phyloP scores from a whole-genome alignment of 2,113 vertebrate species.

The Myxocyprinus asiaticus region DNA sequence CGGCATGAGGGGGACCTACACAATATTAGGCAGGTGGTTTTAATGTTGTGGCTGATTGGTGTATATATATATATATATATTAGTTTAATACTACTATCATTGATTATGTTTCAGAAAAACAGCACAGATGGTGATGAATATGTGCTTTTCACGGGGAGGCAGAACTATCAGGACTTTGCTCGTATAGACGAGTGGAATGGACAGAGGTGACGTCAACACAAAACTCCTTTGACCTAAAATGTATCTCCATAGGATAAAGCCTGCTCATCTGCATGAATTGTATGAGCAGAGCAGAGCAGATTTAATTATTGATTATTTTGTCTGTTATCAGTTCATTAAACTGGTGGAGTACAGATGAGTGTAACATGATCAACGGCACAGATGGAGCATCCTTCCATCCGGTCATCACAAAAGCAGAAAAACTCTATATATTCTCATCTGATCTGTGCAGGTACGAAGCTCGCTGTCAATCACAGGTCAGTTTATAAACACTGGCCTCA shows the following conservation, averaged over 20 bases:
- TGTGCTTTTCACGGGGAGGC: slow-evolving; percentile 84
- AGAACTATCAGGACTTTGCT: slow-evolving; percentile 85
- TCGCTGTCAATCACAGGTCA: too few relatives aligned
- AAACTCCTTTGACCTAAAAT: too few relatives aligned
- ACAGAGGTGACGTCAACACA: slow-evolving; percentile 74
- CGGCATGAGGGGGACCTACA: too few relatives aligned
- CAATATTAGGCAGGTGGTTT: too few relatives aligned
- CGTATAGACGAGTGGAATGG: slow-evolving; percentile 87
- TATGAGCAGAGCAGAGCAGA: too few relatives aligned
- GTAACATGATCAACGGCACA: slow-evolving; percentile 98
- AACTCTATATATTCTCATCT: slow-evolving; percentile 88
- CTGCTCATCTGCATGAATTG: background rate
- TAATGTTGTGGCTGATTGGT: too few relatives aligned
- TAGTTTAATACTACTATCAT: background rate
- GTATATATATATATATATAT: too few relatives aligned
- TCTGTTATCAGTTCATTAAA: slow-evolving; percentile 73
- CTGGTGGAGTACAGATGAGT: slow-evolving; percentile 86
- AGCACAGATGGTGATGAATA: slow-evolving; percentile 88
- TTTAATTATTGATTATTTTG: background rate
- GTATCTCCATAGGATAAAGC: too few relatives aligned
- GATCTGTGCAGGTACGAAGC: slow-evolving; percentile 89
- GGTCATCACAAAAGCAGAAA: slow-evolving; percentile 81
- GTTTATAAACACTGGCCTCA: too few relatives aligned
- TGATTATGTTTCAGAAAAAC: slow-evolving; percentile 78
- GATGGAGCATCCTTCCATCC: slow-evolving; percentile 92